phyloP scores from a whole-genome alignment of 2,113 vertebrate species.

The Grus americana region DNA sequence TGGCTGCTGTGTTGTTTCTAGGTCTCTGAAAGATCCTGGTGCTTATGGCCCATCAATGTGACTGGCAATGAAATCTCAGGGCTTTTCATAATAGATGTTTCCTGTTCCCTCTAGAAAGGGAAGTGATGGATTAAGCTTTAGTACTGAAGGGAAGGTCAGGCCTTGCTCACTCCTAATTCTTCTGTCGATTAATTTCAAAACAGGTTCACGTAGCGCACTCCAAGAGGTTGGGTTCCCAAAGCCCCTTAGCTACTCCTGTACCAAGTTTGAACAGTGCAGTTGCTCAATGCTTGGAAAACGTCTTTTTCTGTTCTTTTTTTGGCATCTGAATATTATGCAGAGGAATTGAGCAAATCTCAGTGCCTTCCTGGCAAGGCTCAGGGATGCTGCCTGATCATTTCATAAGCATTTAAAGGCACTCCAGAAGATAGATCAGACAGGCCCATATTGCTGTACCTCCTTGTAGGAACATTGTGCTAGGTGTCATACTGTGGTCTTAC shows the following conservation, averaged over 20 bases:
- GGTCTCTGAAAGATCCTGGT: neutral
- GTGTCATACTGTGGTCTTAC: neutral
- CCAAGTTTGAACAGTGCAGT: neutral
- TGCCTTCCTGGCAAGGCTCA: neutral
- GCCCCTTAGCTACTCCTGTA: neutral
- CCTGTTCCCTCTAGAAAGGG: neutral
- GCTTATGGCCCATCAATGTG: neutral
- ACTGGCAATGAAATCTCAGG: neutral
- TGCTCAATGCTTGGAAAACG: neutral
- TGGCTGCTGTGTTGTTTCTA: neutral
- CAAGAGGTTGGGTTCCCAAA: neutral
- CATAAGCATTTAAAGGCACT: neutral
- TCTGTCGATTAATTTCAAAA: neutral
- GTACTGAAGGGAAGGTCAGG: neutral
- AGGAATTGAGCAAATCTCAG: neutral
- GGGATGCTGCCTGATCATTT: neutral
- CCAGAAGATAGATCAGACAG: neutral
- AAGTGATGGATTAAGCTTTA: neutral
- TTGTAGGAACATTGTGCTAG: neutral
- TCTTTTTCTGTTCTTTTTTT: neutral
- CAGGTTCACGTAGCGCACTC: rapidly evolving
- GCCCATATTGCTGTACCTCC: neutral
- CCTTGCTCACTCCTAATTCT: neutral
- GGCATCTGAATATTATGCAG: neutral
- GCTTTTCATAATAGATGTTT: neutral